Conservation (phyloP, 2,888 invertebrate species). For the Drosophila fulvimacula region DNA sequence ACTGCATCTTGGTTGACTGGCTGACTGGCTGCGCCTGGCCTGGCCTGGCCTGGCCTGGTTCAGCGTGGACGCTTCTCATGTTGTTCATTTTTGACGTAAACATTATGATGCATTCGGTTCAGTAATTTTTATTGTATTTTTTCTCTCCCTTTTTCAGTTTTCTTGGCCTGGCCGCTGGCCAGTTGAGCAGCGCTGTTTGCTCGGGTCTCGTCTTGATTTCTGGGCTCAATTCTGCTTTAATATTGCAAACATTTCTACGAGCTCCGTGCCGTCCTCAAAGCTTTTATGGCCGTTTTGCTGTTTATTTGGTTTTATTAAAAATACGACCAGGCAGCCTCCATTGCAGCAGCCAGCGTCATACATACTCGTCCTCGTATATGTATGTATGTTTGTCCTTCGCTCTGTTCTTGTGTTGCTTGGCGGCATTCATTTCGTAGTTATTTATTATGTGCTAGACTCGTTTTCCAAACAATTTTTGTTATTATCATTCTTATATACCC, state of each 20-base stretch:
- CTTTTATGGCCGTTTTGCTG: constrained; percentile 64
- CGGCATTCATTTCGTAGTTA: constrained; percentile 58
- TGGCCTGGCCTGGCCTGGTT: constrained; percentile 14
- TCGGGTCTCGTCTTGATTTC: constrained; percentile 43
- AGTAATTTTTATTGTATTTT: constrained; percentile 79
- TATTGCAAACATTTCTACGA: constrained; percentile 53
- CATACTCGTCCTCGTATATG: neutral
- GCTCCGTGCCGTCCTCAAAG: constrained; percentile 34
- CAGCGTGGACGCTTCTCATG: constrained; percentile 54
- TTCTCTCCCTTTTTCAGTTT: constrained; percentile 34
- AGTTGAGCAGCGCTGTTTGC: constrained; percentile 41
- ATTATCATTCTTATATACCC: constrained; percentile 46
- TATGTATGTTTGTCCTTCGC: constrained; percentile 6
- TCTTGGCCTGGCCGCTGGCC: constrained; percentile 44
- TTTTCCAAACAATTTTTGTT: constrained; percentile 57
- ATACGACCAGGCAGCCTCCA: constrained; percentile 25
- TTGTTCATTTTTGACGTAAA: constrained; percentile 77
- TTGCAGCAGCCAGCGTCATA: constrained; percentile 5
- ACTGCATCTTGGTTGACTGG: constrained; percentile 34
- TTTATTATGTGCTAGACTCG: constrained; percentile 74
- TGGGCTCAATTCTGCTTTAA: constrained; percentile 58
- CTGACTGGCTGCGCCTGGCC: constrained; percentile 15
- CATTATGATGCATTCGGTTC: constrained; percentile 79
- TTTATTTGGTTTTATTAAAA: constrained; percentile 70
- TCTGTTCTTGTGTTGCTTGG: constrained; percentile 42